phyloP scores from a whole-genome alignment of 1,140 invertebrate genomes.

The Schlechtendalia chinensis region DNA sequence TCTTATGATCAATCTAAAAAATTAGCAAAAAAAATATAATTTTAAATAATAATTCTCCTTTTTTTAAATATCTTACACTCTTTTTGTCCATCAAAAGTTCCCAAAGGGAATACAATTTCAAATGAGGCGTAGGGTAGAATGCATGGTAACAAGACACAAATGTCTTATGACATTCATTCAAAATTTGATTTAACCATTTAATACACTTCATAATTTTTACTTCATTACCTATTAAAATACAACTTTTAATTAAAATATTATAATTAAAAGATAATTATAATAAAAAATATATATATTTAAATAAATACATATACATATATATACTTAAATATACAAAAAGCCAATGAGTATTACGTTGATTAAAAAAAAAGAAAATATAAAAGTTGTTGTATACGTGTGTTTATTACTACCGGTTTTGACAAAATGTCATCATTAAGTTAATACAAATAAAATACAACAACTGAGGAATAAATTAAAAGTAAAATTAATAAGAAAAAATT shows the following conservation, averaged over 20 bases:
- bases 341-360: too few species aligned
- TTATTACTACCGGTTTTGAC: too few species aligned
- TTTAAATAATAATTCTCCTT: neutral
- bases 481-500: too few species aligned
- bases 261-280: too few species aligned
- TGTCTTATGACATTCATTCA: slow-evolving; percentile 87
- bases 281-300: too few species aligned
- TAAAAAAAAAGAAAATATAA: too few species aligned
- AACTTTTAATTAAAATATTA: neutral
- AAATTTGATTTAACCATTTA: slow-evolving; percentile 59
- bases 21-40: neutral
- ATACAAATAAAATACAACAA: too few species aligned
- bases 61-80: slow-evolving; percentile 61
- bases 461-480: too few species aligned
- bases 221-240: slow-evolving; percentile 15
- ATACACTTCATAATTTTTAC: slow-evolving; percentile 39
- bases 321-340: too few species aligned
- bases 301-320: too few species aligned
- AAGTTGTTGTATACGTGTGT: too few species aligned
- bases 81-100: slow-evolving; percentile 78
- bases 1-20: slow-evolving; percentile 59
- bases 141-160: slow-evolving; percentile 91
- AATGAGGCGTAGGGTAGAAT: slow-evolving; percentile 88
- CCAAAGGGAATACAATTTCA: slow-evolving; percentile 91
- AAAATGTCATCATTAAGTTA: too few species aligned